Conservation (phyloP, 2,888 invertebrate genomes). For the Microctonus aethiopoides region DNA sequence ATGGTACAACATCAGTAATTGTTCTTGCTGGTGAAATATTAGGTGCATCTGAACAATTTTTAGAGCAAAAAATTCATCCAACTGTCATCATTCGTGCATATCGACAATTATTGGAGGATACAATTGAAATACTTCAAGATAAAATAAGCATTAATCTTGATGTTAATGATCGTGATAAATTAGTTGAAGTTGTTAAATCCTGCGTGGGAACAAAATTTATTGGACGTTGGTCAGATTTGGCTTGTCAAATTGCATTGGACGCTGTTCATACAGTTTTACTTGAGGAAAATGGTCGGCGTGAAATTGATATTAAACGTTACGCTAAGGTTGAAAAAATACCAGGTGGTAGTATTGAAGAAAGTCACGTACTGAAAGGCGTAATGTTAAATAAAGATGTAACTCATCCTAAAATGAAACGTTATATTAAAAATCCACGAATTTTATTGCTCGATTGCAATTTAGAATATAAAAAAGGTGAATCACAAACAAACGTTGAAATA, state of each 20-base stretch:
- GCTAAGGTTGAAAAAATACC: constrained; percentile 96
- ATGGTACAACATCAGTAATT: constrained; percentile 99
- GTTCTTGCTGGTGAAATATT: constrained; percentile 97
- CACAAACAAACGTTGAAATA: constrained; percentile 97
- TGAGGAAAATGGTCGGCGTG: constrained; percentile 88
- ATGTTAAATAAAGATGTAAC: constrained; percentile 99
- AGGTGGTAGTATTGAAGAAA: constrained; percentile 95
- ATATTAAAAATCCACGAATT: constrained; percentile 95
- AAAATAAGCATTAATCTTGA: constrained; percentile 87
- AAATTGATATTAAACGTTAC: constrained; percentile 98
- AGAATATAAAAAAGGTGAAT: constrained; percentile 99
- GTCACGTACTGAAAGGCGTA: constrained; percentile 90
- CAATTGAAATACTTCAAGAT: constrained; percentile 82
- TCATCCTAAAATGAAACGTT: constrained; percentile 95
- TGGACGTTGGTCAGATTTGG: constrained; percentile 94
- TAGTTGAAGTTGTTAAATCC: constrained; percentile 89
- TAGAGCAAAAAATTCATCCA: constrained; percentile 95
- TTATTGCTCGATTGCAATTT: constrained; percentile 93
- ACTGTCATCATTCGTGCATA: constrained; percentile 96
- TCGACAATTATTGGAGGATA: constrained; percentile 94
- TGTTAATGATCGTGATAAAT: constrained; percentile 80
- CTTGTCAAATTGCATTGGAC: constrained; percentile 94
- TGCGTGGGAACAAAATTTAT: constrained; percentile 98
- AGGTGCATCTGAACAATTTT: constrained; percentile 89
- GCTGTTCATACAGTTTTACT: constrained; percentile 92